Base-by-base conservation (phyloP, 2,113 vertebrate genomes). In the Choloepus hoffmanni region DNA sequence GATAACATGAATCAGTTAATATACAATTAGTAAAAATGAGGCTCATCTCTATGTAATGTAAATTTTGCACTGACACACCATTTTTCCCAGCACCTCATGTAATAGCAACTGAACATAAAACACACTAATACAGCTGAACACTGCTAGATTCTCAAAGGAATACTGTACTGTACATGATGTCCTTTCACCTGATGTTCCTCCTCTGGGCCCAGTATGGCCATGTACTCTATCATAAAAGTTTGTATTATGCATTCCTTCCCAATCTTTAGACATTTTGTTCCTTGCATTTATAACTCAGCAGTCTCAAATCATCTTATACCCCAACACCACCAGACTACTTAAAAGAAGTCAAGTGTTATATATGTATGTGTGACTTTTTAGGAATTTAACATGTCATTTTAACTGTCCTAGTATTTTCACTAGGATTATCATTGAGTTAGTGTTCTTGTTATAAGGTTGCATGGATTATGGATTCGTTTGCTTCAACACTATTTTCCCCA, bases 151-250 rank as follows among this genome's bases (percentile, higher is more conserved):
- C 45, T 94, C 28, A 65, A 21, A 74, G 60, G 45, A 82, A 45
- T 94, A 92, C 43, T 30, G 18, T n/a, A 21, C 30, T 89, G 14
- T 40, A 63, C 26, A 58, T 72, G 67, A 89, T 89, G n/a, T 67
- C n/a, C 11, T 74, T 74, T 82, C 53, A 55, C n/a, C n/a, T 43
- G 28, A 30, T 74, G 16, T 23, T 58, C 19, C 48, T 85, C 12
- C 43, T 93, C n/a, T 82, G 45, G 45, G 67, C 67, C 26, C 45
- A 94, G 55, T 7, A 26, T 82, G 21, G 26, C 45, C 58, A 82
- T 65, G n/a, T 89, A 74, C 33, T 74, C 62, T 94, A 36, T 58
- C 70, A 82, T 89, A 3, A 94, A 94, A 74, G 60, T 40, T 43
- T 16, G 16, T 93, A 72, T 53, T 93, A 81, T 81, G 4, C 55